Conservation (phyloP, 2,888 invertebrate species). For the Listrodromus nycthemerus region DNA sequence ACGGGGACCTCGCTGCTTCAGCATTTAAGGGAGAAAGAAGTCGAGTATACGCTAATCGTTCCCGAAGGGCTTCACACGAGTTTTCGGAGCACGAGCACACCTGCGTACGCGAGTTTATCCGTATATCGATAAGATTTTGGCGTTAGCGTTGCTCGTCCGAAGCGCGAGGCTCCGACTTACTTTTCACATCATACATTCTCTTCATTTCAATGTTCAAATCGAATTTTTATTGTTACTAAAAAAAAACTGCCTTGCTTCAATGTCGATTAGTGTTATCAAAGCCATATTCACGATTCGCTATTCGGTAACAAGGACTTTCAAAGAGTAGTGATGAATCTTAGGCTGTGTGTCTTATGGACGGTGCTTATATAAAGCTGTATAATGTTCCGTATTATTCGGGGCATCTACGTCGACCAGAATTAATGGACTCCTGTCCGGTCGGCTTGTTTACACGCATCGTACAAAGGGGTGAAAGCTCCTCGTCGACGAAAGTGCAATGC, state of each 20-base stretch:
- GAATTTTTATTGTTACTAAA: background rate
- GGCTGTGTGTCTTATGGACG: background rate
- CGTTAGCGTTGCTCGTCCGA: too few relatives aligned
- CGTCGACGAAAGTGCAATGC: slow-evolving; percentile 74
- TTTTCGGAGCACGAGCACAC: too few relatives aligned
- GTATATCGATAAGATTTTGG: too few relatives aligned
- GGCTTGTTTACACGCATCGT: slow-evolving; percentile 69
- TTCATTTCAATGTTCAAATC: too few relatives aligned
- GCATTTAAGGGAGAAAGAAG: too few relatives aligned
- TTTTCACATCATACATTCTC: too few relatives aligned
- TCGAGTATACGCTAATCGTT: too few relatives aligned
- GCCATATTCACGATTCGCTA: background rate
- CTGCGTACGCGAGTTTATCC: too few relatives aligned
- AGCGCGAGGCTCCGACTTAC: too few relatives aligned
- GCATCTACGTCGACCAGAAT: slow-evolving; percentile 56
- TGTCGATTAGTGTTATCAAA: background rate
- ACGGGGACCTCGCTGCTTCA: too few relatives aligned
- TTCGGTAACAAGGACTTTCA: background rate
- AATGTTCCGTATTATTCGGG: slow-evolving; percentile 13
- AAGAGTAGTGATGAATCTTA: slow-evolving; percentile 19
- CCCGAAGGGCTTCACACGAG: too few relatives aligned
- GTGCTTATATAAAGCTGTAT: background rate
- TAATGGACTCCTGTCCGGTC: slow-evolving; percentile 60
- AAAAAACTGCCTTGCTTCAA: background rate
- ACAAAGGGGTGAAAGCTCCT: slow-evolving; percentile 37